Conservation (phyloP, 1,140 invertebrate genomes). For the Melanaphis sacchari region DNA sequence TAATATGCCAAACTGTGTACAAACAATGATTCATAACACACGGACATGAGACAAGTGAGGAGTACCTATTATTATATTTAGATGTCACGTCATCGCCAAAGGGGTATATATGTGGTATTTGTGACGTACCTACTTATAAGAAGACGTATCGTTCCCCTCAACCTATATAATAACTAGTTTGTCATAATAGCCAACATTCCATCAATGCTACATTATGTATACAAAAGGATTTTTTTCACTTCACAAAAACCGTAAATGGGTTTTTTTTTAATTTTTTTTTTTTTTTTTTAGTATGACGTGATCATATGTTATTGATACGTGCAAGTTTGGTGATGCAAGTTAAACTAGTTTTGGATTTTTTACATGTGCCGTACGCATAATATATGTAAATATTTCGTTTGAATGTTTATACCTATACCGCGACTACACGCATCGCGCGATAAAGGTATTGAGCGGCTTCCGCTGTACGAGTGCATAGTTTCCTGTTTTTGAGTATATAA, state of each 20-base stretch:
- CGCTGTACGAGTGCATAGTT: neutral
- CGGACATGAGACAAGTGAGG: neutral
- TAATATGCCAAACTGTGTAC: neutral
- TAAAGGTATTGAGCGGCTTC: neutral
- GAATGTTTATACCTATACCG: neutral
- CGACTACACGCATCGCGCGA: neutral
- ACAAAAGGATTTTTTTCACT: slow-evolving; percentile 35
- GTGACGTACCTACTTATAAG: slow-evolving; percentile 11
- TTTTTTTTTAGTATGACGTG: neutral
- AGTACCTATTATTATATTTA: slow-evolving; percentile 8
- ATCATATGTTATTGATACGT: slow-evolving; percentile 23
- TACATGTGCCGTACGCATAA: slow-evolving; percentile 1
- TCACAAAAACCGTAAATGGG: neutral
- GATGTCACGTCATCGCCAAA: slow-evolving; percentile 41
- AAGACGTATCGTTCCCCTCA: slow-evolving; percentile 30
- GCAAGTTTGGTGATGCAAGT: slow-evolving; percentile 24
- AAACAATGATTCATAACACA: slow-evolving; percentile 39
- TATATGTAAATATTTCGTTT: slow-evolving; percentile 41
- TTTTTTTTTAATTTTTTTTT: neutral
- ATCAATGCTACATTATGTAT: neutral
- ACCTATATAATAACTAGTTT: slow-evolving; percentile 46
- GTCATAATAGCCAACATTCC: slow-evolving; percentile 42
- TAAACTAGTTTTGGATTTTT: slow-evolving; percentile 39
- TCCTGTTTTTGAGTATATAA: slow-evolving; percentile 13
- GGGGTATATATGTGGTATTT: slow-evolving; percentile 28